phyloP scores from a whole-genome alignment of 2,888 invertebrate species.

The Lucinisca nassula region DNA sequence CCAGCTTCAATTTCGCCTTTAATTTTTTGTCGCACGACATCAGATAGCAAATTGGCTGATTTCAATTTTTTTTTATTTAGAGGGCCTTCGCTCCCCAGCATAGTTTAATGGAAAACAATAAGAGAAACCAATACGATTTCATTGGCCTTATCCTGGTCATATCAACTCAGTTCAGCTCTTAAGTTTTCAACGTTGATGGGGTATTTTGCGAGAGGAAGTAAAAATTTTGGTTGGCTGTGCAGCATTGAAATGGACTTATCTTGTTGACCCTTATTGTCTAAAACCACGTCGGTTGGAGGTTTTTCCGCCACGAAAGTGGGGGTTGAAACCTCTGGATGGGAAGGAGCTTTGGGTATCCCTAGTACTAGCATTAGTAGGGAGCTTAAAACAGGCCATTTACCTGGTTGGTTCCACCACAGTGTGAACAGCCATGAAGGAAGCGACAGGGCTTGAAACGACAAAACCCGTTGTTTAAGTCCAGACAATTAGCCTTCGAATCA shows the following conservation, averaged over 20 bases:
- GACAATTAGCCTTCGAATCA: too few species aligned
- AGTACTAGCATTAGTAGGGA: not conserved
- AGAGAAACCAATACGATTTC: not conserved
- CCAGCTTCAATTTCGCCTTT: not conserved
- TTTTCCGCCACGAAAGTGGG: too few species aligned
- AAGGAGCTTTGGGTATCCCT: too few species aligned
- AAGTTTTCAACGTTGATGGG: not conserved
- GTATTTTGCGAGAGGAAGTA: not conserved
- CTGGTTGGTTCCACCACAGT: too few species aligned
- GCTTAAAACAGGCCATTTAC: too few species aligned
- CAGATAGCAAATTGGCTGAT: not conserved
- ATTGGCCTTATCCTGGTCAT: too few species aligned
- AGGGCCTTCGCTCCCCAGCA: not conserved
- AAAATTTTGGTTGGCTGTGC: not conserved
- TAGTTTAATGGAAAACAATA: not conserved
- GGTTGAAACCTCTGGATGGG: too few species aligned
- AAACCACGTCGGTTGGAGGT: not conserved
- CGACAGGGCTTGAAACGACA: slow-evolving; percentile 10
- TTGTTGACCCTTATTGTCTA: too few species aligned
- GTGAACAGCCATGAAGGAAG: too few species aligned
- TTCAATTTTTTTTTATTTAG: not conserved
- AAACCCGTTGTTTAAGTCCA: not conserved
- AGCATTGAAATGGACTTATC: not conserved
- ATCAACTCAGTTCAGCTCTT: not conserved
- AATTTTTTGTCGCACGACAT: not conserved